Conservation (phyloP, 1,140 invertebrate species). For the Calliopsis andreniformis region DNA sequence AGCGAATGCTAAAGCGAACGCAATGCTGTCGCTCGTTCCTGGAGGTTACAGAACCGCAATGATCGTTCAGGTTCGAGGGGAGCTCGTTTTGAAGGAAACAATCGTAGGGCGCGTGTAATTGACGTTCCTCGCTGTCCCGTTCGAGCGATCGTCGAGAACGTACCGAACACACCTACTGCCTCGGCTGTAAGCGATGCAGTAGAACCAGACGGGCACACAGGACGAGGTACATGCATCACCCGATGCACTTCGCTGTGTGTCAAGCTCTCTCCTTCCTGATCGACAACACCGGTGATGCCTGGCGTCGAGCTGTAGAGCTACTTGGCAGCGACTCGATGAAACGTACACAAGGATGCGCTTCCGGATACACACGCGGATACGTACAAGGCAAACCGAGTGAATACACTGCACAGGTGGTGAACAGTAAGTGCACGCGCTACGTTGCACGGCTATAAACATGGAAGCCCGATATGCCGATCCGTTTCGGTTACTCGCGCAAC, state of each 20-base stretch:
- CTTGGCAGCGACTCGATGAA: constrained; percentile 44
- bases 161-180: constrained; percentile 5
- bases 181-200: neutral
- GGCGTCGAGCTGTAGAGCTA: constrained; percentile 10
- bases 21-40: neutral
- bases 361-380: constrained; percentile 19
- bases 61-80: neutral
- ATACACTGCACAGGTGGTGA: constrained; percentile 53
- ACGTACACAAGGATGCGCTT: constrained; percentile 42
- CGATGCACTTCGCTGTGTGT: constrained; percentile 34
- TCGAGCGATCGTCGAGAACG: too few species aligned
- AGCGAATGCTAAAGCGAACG: too few species aligned
- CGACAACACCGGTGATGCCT: constrained; percentile 40
- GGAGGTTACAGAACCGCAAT: neutral
- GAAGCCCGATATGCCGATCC: constrained; percentile 51
- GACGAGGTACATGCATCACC: constrained; percentile 26
- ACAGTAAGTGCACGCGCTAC: constrained; percentile 54
- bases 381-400: constrained; percentile 49
- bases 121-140: neutral
- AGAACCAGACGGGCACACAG: constrained; percentile 27
- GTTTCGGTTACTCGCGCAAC: constrained; percentile 55
- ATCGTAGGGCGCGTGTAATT: neutral
- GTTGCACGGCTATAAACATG: constrained; percentile 54
- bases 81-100: too few species aligned
- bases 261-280: constrained; percentile 49